Base-by-base conservation (phyloP, 2,113 vertebrate species). In the Probosciger aterrimus region DNA sequence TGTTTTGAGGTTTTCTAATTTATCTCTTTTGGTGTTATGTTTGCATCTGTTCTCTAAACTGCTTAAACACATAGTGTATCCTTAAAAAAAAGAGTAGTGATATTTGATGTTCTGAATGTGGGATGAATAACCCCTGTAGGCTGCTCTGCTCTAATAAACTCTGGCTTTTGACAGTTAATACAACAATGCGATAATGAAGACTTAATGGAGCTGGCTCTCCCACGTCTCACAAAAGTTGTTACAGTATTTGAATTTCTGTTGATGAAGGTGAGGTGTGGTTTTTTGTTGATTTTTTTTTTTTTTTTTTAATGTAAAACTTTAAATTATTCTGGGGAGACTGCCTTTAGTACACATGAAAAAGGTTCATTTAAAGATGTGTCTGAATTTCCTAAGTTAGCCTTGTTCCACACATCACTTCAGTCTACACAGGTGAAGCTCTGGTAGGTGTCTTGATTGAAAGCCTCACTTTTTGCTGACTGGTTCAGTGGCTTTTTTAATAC, bases 231-330 rank as follows among this genome's bases (percentile, higher is more conserved):
- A 43, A 98, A 98, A 90, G 97, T 98, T 20, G 96, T 99, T 95
- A 99, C 98, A 20, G 97, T 99, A 12, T 99, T 98, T 97, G 99
- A 99, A 83, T 99, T 99, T 94, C 98, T 99, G 44, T 97, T 99
- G 89, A 98, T 98, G 94, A 99, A 99, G 99, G 99, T 99, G 79
- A 95, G 97, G 57, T n/a, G 33, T 24, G 41, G 41, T 41, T 41
- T 41, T 41, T 41, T 41, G 22, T 24, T 50, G 22, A 7, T 10
- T 18, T 30, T 15, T 6, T 30, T 55, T 22, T 59, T 35, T 9
- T 11, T 24, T 16, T 82, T 57, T 70, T 89, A 25, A 71, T 10
- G 7, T 76, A 46, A 74, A 78, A 75, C 55, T 18, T 93, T 93
- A 18, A 55, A 80, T 46, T 69, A n/a, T 79, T 90, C 80, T 53